A percentile compares a stretch with the other conserved stretches of the same genome.
phyloP scores from a whole-genome alignment of 2,888 invertebrate species.

The Tetragnatha montana region DNA sequence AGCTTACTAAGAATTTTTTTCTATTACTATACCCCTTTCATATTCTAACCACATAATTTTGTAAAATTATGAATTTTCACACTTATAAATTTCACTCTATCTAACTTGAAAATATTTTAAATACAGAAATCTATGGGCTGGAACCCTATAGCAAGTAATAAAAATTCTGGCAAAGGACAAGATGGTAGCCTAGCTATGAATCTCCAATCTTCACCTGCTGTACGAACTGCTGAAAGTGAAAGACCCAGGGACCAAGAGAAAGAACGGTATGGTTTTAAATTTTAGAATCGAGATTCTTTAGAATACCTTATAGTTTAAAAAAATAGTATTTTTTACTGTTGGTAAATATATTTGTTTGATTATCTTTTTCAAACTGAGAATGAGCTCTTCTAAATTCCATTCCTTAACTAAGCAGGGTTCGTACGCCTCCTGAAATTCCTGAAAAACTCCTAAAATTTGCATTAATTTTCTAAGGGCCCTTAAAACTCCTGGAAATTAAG shows the following conservation, averaged over 20 bases:
- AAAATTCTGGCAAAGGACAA: conserved; percentile 51
- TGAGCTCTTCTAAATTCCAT: neutral
- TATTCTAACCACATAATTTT: neutral
- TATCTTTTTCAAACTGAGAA: too few relatives aligned
- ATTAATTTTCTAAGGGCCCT: too few relatives aligned
- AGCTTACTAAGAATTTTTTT: too few relatives aligned
- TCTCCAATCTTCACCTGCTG: conserved; percentile 36
- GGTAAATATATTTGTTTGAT: too few relatives aligned
- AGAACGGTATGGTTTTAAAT: conserved; percentile 56
- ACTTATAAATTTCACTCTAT: neutral
- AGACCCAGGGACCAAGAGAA: conserved; percentile 60
- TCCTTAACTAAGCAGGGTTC: too few relatives aligned
- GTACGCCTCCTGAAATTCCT: too few relatives aligned
- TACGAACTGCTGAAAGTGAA: conserved; percentile 33
- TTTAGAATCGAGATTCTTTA: neutral
- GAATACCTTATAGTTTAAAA: too few relatives aligned
- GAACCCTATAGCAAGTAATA: conserved; percentile 65
- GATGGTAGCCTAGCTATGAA: conserved; percentile 48
- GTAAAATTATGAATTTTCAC: neutral
- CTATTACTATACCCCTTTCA: too few relatives aligned
- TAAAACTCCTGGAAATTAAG: too few relatives aligned
- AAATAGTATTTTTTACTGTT: too few relatives aligned
- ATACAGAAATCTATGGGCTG: conserved; percentile 62
- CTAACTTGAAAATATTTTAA: neutral
- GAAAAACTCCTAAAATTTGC: too few relatives aligned